A percentile compares a stretch with the other conserved stretches of the same genome.
Evolutionary conservation across 53 echinoderm and acorn worm species (phyloP).

Genomic region (Hippasteria phrygiana): DNA sequence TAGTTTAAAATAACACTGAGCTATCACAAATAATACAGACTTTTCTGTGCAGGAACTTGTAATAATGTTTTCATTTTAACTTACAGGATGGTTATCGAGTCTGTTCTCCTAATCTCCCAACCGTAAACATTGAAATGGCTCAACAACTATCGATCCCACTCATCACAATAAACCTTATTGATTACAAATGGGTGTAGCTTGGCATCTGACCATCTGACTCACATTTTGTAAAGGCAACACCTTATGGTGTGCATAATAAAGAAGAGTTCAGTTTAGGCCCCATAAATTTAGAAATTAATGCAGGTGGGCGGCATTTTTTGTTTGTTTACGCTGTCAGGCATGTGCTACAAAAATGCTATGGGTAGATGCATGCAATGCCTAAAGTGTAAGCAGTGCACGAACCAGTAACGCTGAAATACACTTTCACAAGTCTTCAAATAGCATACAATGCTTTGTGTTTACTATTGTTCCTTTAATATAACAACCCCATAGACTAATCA

Average conservation of each 20-base stretch:
- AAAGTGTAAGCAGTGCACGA: too few relatives aligned
- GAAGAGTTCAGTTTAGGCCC: background rate
- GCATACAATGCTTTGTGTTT: too few relatives aligned
- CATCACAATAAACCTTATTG: constrained; percentile 44
- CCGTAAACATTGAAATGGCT: background rate
- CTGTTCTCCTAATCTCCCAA: background rate
- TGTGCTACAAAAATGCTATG: background rate
- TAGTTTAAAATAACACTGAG: too few relatives aligned
- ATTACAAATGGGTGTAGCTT: background rate
- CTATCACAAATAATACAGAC: too few relatives aligned
- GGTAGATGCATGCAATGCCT: too few relatives aligned
- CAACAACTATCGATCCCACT: constrained; percentile 3
- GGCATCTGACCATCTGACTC: constrained; percentile 16
- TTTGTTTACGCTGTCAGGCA: background rate
- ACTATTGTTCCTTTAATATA: too few relatives aligned
- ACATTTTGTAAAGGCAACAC: constrained; percentile 26
- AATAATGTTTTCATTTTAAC: too few relatives aligned
- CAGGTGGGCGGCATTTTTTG: too few relatives aligned
- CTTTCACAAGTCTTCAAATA: too few relatives aligned
- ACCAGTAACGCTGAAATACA: too few relatives aligned
- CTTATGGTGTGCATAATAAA: background rate
- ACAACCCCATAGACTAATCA: too few relatives aligned
- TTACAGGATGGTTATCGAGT: background rate
- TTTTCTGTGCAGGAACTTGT: background rate
- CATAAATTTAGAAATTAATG: too few relatives aligned